Conservation (phyloP, 2,797 vertebrate species). For the Lepilemur septentrionalis region DNA sequence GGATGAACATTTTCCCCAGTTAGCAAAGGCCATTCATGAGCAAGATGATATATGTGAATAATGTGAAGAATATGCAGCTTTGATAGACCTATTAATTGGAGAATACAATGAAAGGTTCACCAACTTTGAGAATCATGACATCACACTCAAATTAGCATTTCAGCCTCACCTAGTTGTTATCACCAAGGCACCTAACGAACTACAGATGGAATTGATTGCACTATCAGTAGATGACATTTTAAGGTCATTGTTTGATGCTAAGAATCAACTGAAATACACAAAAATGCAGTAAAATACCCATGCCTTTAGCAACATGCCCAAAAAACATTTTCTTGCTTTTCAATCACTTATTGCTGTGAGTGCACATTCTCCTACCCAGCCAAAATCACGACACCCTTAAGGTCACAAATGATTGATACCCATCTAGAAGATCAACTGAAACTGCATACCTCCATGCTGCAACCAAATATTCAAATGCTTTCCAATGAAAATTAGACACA, state of each 20-base stretch:
- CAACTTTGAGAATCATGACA: neutral
- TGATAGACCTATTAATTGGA: neutral
- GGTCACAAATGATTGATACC: neutral
- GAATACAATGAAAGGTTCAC: neutral
- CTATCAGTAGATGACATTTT: neutral
- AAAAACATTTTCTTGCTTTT: neutral
- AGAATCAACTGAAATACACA: neutral
- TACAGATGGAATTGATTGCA: neutral
- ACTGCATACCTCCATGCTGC: too few species aligned
- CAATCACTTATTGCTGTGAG: neutral
- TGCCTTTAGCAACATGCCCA: neutral
- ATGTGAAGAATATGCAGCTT: neutral
- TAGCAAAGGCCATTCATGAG: neutral
- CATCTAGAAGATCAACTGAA: neutral
- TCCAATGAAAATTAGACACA: too few species aligned
- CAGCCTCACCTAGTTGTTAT: neutral
- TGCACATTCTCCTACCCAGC: neutral
- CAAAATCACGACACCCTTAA: neutral
- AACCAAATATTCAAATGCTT: too few species aligned
- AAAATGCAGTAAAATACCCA: neutral
- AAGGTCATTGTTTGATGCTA: neutral
- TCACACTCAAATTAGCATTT: neutral
- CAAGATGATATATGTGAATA: neutral
- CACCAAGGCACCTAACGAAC: neutral
- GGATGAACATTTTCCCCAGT: neutral